phyloP scores from a whole-genome alignment of 2,797 vertebrate genomes.

The Pangasius djambal region DNA sequence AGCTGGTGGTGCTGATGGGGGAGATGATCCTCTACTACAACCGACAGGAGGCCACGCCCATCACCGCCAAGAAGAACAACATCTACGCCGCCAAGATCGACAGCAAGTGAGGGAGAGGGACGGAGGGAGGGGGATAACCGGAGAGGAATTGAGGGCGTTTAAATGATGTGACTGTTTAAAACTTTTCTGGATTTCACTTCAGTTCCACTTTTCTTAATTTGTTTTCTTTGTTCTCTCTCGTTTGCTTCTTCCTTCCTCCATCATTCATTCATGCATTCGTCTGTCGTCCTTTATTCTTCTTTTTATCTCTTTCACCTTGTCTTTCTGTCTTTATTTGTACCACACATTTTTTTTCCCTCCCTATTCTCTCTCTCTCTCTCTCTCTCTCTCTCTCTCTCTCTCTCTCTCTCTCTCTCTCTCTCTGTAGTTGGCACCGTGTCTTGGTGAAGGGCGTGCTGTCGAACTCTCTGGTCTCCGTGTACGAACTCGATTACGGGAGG shows the following conservation, averaged over 20 bases:
- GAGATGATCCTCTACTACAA: conserved; percentile 95
- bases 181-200: too few species aligned
- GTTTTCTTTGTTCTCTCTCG: too few species aligned
- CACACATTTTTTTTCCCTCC: too few species aligned
- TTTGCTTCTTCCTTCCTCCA: too few species aligned
- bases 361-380: too few species aligned
- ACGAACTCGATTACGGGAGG: conserved; percentile 90
- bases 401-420: background rate
- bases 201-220: too few species aligned
- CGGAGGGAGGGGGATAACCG: background rate
- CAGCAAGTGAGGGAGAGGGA: conserved; percentile 80
- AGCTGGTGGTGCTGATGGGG: conserved; percentile 89
- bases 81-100: conserved; percentile 90
- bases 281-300: background rate
- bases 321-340: too few species aligned
- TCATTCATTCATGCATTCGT: background rate
- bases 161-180: too few species aligned
- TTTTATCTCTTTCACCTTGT: too few species aligned
- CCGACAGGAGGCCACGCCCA: conserved; percentile 65
- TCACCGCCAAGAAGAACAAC: conserved; percentile 78
- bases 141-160: too few species aligned
- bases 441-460: conserved; percentile 85
- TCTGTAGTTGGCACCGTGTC: conserved; percentile 89
- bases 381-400: too few species aligned
- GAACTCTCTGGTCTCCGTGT: conserved; percentile 87